phyloP scores from a whole-genome alignment of 2,797 vertebrate genomes.

The Neostethus bicornis region DNA sequence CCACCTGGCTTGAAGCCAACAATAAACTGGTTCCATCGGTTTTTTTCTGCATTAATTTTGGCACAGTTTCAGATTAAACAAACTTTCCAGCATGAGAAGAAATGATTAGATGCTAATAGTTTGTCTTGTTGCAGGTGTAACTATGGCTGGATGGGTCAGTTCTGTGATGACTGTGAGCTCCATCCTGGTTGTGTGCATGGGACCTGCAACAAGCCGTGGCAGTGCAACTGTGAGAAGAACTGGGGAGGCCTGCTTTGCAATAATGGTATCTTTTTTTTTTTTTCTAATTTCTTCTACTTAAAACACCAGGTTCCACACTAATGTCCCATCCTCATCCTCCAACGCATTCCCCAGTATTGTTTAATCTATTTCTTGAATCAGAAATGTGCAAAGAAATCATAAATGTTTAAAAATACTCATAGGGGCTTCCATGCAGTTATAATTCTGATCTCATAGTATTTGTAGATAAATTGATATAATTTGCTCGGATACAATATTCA shows the following conservation, averaged over 20 bases:
- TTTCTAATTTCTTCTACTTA: background rate
- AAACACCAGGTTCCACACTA: background rate
- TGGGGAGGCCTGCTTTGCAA: conserved; percentile 96
- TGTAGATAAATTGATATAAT: too few relatives aligned
- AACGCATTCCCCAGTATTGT: conserved; percentile 14
- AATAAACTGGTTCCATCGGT: background rate
- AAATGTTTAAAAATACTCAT: too few relatives aligned
- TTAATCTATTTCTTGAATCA: conserved; percentile 11
- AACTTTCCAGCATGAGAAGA: background rate
- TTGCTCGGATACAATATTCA: too few relatives aligned
- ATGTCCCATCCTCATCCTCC: background rate
- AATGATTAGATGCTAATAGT: background rate
- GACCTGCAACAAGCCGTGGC: conserved; percentile 89
- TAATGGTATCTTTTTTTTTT: conserved; percentile 82
- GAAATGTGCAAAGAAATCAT: background rate
- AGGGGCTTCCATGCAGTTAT: too few relatives aligned
- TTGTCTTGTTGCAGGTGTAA: conserved; percentile 82
- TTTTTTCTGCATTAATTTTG: background rate
- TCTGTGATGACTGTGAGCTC: conserved; percentile 90
- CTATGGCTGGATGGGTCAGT: conserved; percentile 93
- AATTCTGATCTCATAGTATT: too few relatives aligned
- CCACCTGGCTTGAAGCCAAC: conserved; percentile 57
- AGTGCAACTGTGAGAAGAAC: conserved; percentile 95
- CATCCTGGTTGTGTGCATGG: conserved; percentile 94
- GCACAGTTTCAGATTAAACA: background rate